phyloP scores from a whole-genome alignment of 37 sponge, comb jelly and placozoan genomes.

The Trichoplax adhaerens region DNA sequence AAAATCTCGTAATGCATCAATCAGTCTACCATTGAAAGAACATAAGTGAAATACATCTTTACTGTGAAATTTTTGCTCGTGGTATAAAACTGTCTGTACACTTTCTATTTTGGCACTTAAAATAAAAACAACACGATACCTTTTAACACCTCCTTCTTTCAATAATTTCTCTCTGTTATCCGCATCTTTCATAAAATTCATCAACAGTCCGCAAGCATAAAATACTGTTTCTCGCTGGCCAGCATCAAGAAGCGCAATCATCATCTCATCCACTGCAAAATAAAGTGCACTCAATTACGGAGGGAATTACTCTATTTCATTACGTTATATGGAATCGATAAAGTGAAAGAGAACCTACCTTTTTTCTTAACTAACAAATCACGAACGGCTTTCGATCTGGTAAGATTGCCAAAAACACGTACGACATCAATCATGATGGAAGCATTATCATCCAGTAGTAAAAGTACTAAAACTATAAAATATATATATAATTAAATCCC shows the following conservation, averaged over 20 bases:
- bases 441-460: constrained; percentile 28
- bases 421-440: constrained; percentile 31
- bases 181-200: constrained; percentile 57
- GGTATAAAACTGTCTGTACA: too few species aligned
- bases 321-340: too few species aligned
- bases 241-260: constrained; percentile 64
- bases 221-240: constrained; percentile 59
- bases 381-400: constrained; percentile 30
- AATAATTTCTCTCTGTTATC: constrained; percentile 17
- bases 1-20: constrained; percentile 63
- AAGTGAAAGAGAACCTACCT: constrained; percentile 17
- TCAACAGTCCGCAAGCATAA: constrained; percentile 63
- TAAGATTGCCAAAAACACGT: constrained; percentile 60
- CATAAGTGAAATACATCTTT: too few species aligned
- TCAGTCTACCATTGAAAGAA: constrained; percentile 20
- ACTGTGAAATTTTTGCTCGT: too few species aligned
- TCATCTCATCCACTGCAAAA: constrained; percentile 43
- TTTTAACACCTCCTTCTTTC: constrained; percentile 33
- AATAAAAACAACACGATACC: constrained; percentile 11
- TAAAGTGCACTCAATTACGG: not conserved
- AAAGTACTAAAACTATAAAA: constrained; percentile 31
- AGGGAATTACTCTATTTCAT: too few species aligned
- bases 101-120: too few species aligned
- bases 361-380: constrained; percentile 16
- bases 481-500: not conserved